Base-by-base conservation (phyloP, 2,113 vertebrate species). In the Lanius ludovicianus region DNA sequence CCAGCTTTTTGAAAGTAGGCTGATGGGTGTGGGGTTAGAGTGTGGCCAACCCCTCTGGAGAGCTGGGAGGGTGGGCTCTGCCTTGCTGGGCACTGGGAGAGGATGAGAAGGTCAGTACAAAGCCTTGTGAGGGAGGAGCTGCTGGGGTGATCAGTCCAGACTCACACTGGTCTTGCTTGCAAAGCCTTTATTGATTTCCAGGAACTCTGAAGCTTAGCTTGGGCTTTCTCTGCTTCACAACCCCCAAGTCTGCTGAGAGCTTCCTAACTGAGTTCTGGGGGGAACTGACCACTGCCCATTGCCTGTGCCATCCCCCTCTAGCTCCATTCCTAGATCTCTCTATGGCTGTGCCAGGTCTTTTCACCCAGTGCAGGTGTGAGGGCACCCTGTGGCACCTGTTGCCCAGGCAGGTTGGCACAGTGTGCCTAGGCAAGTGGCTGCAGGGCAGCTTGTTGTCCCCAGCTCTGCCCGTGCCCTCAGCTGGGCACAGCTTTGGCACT, bases 101-200 rank as follows among this genome's bases (percentile, higher is more conserved):
- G 35, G 16, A 44, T 35, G 19, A 62, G 25, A 33, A 67, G 19
- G 23, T 62, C 0, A 1, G 13, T 22, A 27, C 1, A 0, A 37
- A 37, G 53, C 33, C 37, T 24, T 33, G 14, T 2, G 8, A 60
- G 24, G 62, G 11, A 31, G 46, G n/a, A 65, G 50, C 59, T 59
- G 33, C 47, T 52, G 55, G 15, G 22, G 22, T 50, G 13, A 7
- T 85, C 50, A 33, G 37, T 50, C 19, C 59, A 65, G 39, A 42
- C 17, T 64, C 28, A 44, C 0, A 1, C 15, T 27, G 12, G 22
- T 78, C 52, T 88, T 3, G 1, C 42, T 90, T 92, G 85, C 95
- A 47, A 95, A 95, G 88, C 93, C 27, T 97, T 96, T 97, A 96
- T 95, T 96, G 83, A 77, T 88, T 83, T 83, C 44, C 6, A 22